A percentile compares a stretch with the other conserved stretches of the same genome.
Evolutionary conservation across 2,888 invertebrate species (phyloP).

Genomic region (Lasioglossum oenotherae): DNA sequence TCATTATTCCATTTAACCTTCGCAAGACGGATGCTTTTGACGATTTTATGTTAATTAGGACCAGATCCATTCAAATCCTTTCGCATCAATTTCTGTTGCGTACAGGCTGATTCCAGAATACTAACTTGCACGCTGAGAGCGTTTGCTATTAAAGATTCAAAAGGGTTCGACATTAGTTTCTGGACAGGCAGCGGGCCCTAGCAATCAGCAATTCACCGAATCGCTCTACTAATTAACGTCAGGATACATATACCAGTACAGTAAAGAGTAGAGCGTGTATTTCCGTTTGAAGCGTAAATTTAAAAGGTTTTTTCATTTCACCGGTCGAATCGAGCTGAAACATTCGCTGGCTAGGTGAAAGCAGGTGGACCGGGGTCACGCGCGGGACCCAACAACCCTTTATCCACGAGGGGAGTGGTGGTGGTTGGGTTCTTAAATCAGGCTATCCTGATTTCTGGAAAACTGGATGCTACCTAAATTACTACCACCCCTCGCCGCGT

Average conservation of each 20-base stretch:
- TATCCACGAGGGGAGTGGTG: background rate
- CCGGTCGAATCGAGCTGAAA: constrained; percentile 1
- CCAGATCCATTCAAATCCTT: background rate
- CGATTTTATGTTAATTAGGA: background rate
- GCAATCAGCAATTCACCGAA: background rate
- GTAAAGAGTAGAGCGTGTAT: background rate
- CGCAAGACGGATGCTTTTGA: background rate
- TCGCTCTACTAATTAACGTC: constrained; percentile 12
- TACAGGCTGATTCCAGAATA: background rate
- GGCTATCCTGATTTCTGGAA: constrained; percentile 44
- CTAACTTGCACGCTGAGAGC: background rate
- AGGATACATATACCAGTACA: background rate
- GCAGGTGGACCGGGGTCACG: background rate
- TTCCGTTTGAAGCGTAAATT: background rate
- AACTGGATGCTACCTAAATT: constrained; percentile 54
- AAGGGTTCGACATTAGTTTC: background rate
- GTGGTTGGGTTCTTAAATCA: constrained; percentile 44
- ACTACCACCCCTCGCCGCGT: constrained; percentile 6
- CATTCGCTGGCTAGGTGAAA: background rate
- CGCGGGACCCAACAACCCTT: background rate
- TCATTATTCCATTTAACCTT: background rate
- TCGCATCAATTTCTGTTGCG: background rate
- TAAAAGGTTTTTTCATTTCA: constrained; percentile 16
- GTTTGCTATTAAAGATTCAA: background rate
- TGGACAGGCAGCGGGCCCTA: background rate